Conservation (phyloP, 92 coral and sea anemone species). For the Micromussa lordhowensis region DNA sequence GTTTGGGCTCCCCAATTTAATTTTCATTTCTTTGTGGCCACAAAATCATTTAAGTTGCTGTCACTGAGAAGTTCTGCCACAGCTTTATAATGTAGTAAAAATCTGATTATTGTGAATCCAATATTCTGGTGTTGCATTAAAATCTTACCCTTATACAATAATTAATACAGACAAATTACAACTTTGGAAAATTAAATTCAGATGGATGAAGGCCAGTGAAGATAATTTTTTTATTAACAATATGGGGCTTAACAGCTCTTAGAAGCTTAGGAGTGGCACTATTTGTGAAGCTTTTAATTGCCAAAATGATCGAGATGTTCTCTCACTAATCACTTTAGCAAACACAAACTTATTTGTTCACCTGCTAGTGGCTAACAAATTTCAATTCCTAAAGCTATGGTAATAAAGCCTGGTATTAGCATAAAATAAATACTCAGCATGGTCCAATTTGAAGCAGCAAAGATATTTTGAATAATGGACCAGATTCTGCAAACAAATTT, state of each 20-base stretch:
- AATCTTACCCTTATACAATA: neutral
- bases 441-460: neutral
- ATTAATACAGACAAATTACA: neutral
- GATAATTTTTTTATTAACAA: neutral
- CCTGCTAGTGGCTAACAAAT: neutral
- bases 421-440: neutral
- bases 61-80: neutral
- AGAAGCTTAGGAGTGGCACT: neutral
- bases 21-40: too few relatives aligned
- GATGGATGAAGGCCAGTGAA: neutral
- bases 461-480: neutral
- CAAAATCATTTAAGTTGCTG: too few relatives aligned
- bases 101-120: too few relatives aligned
- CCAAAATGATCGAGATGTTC: neutral
- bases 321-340: neutral
- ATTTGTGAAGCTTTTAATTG: neutral
- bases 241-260: neutral
- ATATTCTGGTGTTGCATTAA: neutral
- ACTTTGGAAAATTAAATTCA: neutral
- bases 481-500: neutral
- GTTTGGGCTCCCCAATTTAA: too few relatives aligned
- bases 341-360: neutral
- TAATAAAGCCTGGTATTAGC: neutral
- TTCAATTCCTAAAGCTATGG: neutral
- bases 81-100: neutral